phyloP scores from a whole-genome alignment of 2,797 vertebrate genomes.

The Mormyrus hasselquistii region DNA sequence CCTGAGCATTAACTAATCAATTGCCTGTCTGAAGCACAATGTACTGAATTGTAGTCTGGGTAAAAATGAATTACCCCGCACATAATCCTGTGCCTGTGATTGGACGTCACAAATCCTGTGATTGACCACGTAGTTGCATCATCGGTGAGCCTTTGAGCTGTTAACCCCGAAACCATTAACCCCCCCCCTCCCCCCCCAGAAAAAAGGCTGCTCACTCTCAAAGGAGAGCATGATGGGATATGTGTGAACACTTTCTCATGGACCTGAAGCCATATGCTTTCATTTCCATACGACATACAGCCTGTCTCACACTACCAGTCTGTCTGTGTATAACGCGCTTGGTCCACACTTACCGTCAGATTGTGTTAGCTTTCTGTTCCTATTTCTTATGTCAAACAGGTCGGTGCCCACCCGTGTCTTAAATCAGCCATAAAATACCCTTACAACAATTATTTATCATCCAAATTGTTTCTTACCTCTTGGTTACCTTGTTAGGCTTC shows the following conservation, averaged over 20 bases:
- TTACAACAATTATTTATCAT: too few relatives aligned
- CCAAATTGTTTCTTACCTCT: too few relatives aligned
- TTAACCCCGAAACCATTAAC: neutral
- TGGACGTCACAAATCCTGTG: neutral
- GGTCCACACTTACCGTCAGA: neutral
- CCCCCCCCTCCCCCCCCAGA: neutral
- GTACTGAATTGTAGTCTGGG: neutral
- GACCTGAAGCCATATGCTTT: neutral
- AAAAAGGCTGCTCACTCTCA: neutral
- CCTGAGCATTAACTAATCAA: constrained; percentile 5
- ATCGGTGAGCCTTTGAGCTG: neutral
- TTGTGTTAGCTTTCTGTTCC: too few relatives aligned
- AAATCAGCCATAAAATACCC: too few relatives aligned
- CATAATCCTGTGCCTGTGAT: neutral
- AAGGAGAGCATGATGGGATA: neutral
- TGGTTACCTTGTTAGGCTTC: too few relatives aligned
- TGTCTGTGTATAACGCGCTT: neutral
- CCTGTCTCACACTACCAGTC: neutral
- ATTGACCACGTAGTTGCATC: neutral
- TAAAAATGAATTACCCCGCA: neutral
- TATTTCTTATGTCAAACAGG: too few relatives aligned
- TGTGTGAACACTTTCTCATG: neutral
- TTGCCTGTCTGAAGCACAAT: constrained; percentile 6
- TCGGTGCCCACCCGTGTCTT: too few relatives aligned
- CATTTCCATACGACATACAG: neutral